Evolutionary conservation across 64 coral and sea anemone species (phyloP).

Genomic region (Actinia tenebrosa): DNA sequence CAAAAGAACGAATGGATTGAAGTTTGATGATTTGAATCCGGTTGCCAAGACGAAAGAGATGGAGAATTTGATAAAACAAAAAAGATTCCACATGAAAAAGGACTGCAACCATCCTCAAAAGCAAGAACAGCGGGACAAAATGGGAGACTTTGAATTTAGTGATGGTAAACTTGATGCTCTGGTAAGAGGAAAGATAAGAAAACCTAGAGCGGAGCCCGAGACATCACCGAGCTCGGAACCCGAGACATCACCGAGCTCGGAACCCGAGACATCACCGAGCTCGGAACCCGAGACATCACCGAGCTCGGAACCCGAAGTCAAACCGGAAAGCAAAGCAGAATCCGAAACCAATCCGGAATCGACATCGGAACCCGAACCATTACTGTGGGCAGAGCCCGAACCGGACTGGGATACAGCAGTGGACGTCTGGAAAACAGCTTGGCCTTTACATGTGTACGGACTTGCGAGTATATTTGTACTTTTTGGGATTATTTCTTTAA

Average conservation of each 20-base stretch:
- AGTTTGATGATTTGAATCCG: not conserved
- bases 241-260: not conserved
- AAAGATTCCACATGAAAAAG: not conserved
- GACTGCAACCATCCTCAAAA: not conserved
- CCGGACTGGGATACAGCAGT: conserved; percentile 63
- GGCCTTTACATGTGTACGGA: conserved; percentile 70
- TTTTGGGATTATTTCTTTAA: conserved; percentile 34
- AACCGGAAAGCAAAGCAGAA: conserved; percentile 24
- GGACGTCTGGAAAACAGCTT: conserved; percentile 58
- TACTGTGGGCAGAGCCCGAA: conserved; percentile 71
- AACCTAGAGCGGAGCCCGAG: not conserved
- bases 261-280: conserved; percentile 32
- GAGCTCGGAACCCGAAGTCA: conserved; percentile 32
- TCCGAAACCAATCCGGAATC: conserved; percentile 14
- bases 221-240: not conserved
- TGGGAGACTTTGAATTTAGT: not conserved
- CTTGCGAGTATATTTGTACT: conserved; percentile 45
- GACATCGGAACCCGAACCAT: conserved; percentile 43
- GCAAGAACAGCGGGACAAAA: not conserved
- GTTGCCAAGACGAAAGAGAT: not conserved
- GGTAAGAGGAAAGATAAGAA: conserved; percentile 12
- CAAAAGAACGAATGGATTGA: not conserved
- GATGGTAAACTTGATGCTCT: not conserved
- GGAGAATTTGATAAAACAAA: not conserved
- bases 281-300: not conserved